A percentile compares a stretch with the other conserved stretches of the same genome.
These are phyloP conservation scores for Myrmecobius fasciatus DNA, from an alignment of 2,113 vertebrate genomes.

Conservation along the genomic window DNA sequence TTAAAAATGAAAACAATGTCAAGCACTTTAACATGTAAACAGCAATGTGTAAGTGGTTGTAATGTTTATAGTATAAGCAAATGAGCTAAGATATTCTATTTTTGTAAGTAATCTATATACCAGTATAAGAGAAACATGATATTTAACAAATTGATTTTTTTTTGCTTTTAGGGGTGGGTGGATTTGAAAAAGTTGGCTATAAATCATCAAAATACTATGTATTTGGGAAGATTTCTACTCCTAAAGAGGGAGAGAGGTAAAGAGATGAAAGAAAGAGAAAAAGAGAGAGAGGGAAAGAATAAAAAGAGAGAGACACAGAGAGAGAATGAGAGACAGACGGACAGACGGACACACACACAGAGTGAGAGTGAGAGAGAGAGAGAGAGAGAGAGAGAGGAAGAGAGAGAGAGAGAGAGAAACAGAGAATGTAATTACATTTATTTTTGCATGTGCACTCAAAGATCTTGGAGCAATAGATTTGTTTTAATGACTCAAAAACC, in stretches of 20 bases:
- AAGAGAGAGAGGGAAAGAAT: too few species aligned
- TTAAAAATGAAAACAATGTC: not conserved
- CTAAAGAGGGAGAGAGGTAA: not conserved
- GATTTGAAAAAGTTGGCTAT: conserved; percentile 50
- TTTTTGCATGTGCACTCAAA: conserved; percentile 55
- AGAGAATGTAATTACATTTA: conserved; percentile 65
- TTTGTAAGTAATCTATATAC: not conserved
- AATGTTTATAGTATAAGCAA: not conserved
- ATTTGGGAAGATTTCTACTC: conserved; percentile 63
- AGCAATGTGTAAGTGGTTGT: not conserved
- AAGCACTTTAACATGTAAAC: not conserved
- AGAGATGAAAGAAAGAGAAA: not conserved
- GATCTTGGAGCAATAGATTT: conserved; percentile 72
- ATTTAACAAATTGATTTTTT: not conserved
- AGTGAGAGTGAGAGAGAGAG: too few species aligned
- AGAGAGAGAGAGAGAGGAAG: not conserved
- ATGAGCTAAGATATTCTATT: not conserved
- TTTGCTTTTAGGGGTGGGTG: not conserved
- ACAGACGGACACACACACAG: too few species aligned
- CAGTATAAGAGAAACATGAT: not conserved
- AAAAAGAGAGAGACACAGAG: too few species aligned
- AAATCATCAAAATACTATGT: conserved; percentile 45
- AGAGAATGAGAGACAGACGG: too few species aligned
- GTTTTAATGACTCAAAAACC: conserved; percentile 76
- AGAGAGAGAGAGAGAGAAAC: not conserved